Evolutionary conservation across 2,888 invertebrate genomes (phyloP).

Genomic region (Melieria omissa): DNA sequence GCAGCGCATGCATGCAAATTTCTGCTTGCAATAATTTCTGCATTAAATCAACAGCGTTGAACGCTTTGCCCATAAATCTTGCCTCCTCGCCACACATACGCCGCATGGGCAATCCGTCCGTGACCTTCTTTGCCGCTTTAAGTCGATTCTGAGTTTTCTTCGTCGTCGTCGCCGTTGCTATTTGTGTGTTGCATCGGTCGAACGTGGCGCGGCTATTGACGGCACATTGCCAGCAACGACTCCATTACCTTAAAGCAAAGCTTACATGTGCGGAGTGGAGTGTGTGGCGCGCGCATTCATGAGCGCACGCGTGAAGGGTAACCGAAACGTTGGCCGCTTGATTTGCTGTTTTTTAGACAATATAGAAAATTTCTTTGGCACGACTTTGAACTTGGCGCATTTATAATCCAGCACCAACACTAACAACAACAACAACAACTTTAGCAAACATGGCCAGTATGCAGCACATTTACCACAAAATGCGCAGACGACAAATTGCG

Average conservation of each 20-base stretch:
- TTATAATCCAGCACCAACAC: conserved; percentile 10
- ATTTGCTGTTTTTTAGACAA: background rate
- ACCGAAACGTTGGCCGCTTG: too few relatives aligned
- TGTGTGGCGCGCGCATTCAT: too few relatives aligned
- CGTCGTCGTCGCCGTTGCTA: background rate
- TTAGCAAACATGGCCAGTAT: background rate
- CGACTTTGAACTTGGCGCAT: conserved; percentile 47
- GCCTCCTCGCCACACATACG: background rate
- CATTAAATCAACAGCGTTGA: too few relatives aligned
- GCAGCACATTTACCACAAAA: background rate
- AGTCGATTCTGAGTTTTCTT: background rate
- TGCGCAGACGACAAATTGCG: conserved; percentile 29
- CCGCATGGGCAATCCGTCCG: conserved; percentile 34
- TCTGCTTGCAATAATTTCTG: too few relatives aligned
- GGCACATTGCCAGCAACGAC: too few relatives aligned
- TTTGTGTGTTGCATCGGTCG: background rate
- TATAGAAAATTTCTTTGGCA: conserved; percentile 44
- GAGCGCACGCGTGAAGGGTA: too few relatives aligned
- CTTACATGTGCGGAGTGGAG: too few relatives aligned
- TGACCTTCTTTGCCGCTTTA: conserved; percentile 39
- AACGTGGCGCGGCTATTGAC: too few relatives aligned
- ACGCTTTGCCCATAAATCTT: too few relatives aligned
- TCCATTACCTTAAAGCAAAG: too few relatives aligned
- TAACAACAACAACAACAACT: background rate
- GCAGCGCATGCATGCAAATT: too few relatives aligned